Percentiles rank a stretch among this genome's conserved stretches.
phyloP scores from a whole-genome alignment of 2,113 vertebrate genomes.

The Anser brachyrhynchus region DNA sequence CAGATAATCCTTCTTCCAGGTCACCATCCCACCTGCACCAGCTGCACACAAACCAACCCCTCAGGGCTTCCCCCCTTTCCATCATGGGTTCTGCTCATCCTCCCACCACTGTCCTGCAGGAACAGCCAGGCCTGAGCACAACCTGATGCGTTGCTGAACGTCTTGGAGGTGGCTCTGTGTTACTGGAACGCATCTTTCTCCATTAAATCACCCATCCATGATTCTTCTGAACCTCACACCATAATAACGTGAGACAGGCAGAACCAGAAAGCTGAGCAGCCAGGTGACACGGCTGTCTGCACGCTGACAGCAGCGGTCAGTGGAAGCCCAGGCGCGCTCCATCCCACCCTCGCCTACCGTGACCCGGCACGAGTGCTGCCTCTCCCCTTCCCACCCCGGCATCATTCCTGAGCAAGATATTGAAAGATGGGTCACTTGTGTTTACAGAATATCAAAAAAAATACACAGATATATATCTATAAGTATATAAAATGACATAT shows the following conservation, averaged over 20 bases:
- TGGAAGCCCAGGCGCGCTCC: fast-evolving
- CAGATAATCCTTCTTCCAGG: background rate
- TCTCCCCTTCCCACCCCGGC: background rate
- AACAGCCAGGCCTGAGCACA: background rate
- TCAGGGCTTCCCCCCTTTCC: fast-evolving
- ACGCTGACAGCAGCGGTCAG: background rate
- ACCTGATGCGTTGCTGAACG: fast-evolving
- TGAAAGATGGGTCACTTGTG: background rate
- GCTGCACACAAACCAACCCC: fast-evolving
- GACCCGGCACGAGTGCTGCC: background rate
- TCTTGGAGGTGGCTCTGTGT: background rate
- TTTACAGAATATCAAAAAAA: background rate
- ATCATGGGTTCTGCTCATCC: fast-evolving
- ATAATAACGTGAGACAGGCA: fast-evolving
- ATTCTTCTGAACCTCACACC: background rate
- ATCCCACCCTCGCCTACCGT: background rate
- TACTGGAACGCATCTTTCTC: background rate
- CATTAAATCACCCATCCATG: background rate
- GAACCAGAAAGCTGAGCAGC: background rate
- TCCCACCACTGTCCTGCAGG: fast-evolving
- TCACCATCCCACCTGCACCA: background rate
- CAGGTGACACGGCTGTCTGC: background rate
- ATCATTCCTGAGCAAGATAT: fast-evolving
- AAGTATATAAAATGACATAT: too few relatives aligned
- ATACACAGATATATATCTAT: too few relatives aligned